phyloP scores from a whole-genome alignment of 2,797 vertebrate genomes.

The Sternotherus odoratus region DNA sequence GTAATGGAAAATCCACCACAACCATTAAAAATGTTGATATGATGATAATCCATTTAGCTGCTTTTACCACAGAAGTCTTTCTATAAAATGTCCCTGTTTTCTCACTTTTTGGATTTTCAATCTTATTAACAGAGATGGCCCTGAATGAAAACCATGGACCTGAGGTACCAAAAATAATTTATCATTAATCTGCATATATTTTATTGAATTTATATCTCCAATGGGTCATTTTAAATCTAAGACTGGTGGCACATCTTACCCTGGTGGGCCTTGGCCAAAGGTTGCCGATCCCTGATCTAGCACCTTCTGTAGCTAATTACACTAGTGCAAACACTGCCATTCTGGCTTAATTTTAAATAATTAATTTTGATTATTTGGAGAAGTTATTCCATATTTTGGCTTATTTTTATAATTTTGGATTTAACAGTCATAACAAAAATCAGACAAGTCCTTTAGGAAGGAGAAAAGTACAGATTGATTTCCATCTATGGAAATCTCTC shows the following conservation, averaged over 20 bases:
- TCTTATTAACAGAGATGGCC: background rate
- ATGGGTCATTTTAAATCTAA: conserved; percentile 61
- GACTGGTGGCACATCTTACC: background rate
- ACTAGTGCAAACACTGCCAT: background rate
- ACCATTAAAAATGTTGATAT: background rate
- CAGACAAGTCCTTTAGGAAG: background rate
- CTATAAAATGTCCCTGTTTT: fast-evolving
- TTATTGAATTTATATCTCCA: conserved; percentile 58
- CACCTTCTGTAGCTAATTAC: background rate
- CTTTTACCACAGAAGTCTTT: background rate
- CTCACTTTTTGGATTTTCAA: background rate
- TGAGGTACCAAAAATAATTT: background rate
- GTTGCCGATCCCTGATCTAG: too few relatives aligned
- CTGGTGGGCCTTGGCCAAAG: too few relatives aligned
- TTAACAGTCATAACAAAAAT: background rate
- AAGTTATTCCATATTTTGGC: background rate
- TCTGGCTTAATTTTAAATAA: background rate
- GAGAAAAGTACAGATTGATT: background rate
- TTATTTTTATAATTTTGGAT: background rate
- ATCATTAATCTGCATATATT: background rate
- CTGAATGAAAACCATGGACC: background rate
- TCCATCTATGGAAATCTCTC: background rate
- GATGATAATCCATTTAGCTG: background rate
- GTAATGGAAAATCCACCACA: background rate
- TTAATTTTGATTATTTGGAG: background rate